phyloP scores from a whole-genome alignment of 2,113 vertebrate genomes.

The Isichthys henryi region DNA sequence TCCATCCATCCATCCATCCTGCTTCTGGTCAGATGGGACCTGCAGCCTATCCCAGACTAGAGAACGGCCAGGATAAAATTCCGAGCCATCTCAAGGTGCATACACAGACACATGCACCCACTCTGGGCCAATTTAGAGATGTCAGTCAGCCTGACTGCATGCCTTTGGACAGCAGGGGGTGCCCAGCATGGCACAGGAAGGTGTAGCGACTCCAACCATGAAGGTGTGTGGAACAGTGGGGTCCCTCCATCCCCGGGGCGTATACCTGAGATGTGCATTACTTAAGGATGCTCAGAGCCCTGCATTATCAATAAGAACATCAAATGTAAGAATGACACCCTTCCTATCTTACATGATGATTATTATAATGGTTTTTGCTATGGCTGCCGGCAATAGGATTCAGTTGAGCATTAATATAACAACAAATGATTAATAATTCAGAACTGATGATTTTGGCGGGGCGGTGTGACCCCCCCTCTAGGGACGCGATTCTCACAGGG shows the following conservation, averaged over 20 bases:
- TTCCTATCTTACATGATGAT: neutral
- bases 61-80: neutral
- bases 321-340: neutral
- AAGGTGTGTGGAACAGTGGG: neutral
- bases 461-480: neutral
- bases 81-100: neutral
- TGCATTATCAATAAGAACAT: neutral
- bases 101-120: neutral
- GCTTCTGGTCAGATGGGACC: neutral
- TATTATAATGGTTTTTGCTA: neutral
- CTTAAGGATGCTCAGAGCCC: neutral
- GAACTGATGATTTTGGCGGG: neutral
- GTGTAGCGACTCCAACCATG: neutral
- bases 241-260: neutral
- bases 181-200: neutral
- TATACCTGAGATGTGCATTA: neutral
- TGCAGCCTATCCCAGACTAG: neutral
- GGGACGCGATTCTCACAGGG: neutral
- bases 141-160: neutral
- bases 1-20: neutral
- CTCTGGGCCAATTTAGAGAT: neutral
- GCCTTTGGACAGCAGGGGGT: neutral
- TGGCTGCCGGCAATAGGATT: neutral
- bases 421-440: constrained; percentile 23
- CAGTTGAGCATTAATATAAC: constrained; percentile 16